phyloP scores from a whole-genome alignment of 2,888 invertebrate species.

The Encarsia formosa region DNA sequence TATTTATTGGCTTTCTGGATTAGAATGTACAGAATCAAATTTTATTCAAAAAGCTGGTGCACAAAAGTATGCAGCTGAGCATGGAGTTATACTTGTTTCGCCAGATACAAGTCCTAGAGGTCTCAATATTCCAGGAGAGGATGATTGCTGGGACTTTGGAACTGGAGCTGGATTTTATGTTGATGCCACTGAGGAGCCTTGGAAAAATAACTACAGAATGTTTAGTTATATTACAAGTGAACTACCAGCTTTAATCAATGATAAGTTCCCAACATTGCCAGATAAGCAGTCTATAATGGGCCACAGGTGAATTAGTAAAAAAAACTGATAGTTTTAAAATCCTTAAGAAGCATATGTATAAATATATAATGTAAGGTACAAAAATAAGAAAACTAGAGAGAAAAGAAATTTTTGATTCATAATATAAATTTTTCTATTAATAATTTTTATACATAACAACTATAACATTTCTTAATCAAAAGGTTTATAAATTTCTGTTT shows the following conservation, averaged over 20 bases:
- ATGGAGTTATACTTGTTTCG: conserved; percentile 81
- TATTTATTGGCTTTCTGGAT: conserved; percentile 86
- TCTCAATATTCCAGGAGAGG: conserved; percentile 83
- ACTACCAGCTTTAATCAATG: conserved; percentile 68
- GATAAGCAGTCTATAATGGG: conserved; percentile 74
- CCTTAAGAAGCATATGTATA: too few species aligned
- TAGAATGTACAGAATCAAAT: conserved; percentile 93
- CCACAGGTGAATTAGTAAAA: conserved; percentile 61
- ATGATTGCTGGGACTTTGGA: conserved; percentile 92
- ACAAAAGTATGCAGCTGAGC: conserved; percentile 82
- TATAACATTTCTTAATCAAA: too few species aligned
- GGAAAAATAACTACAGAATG: conserved; percentile 93
- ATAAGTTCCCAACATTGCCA: conserved; percentile 65
- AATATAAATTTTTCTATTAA: too few species aligned
- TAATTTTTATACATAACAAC: too few species aligned
- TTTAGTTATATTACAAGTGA: conserved; percentile 90
- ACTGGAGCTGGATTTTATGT: conserved; percentile 94
- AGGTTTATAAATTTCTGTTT: too few species aligned
- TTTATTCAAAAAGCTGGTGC: conserved; percentile 94
- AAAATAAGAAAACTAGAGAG: too few species aligned
- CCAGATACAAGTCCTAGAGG: conserved; percentile 96
- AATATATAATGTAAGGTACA: too few species aligned
- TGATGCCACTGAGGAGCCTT: conserved; percentile 86
- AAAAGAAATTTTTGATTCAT: too few species aligned
- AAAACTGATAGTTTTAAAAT: too few species aligned